Evolutionary conservation across 2,797 vertebrate species (phyloP).

Genomic region (Linurgus olivaceus): DNA sequence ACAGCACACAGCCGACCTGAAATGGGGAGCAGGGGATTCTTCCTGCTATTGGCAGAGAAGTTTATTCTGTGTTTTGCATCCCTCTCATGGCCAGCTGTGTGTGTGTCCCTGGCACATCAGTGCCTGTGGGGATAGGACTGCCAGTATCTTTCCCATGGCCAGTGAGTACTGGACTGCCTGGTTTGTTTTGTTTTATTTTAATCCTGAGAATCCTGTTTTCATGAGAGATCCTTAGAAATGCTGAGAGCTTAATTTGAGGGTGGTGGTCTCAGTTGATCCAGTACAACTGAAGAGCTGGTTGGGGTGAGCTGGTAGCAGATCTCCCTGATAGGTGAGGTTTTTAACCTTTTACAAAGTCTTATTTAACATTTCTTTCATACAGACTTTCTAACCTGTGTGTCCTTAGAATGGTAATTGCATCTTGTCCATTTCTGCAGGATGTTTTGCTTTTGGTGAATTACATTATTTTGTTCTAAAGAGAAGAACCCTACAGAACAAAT

Average conservation of each 20-base stretch:
- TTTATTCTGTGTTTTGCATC: neutral
- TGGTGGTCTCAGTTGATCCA: neutral
- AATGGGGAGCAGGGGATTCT: neutral
- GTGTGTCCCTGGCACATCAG: neutral
- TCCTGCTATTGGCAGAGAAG: neutral
- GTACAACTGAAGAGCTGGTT: neutral
- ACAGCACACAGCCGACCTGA: neutral
- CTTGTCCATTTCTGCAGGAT: neutral
- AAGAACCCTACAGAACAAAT: neutral
- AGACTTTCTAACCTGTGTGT: neutral
- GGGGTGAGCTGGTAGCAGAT: neutral
- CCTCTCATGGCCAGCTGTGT: rapidly evolving
- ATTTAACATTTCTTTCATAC: neutral
- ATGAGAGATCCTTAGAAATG: neutral
- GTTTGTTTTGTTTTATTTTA: neutral
- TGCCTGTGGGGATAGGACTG: neutral
- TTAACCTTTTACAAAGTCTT: neutral
- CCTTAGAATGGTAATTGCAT: neutral
- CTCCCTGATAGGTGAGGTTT: neutral
- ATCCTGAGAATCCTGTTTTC: neutral
- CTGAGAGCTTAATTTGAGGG: neutral
- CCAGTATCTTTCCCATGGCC: neutral
- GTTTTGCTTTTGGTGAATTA: neutral
- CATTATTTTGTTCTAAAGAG: neutral
- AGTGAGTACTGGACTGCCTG: neutral